Evolutionary conservation across 2,888 invertebrate species (phyloP).

Genomic region (Bugula neritina): DNA sequence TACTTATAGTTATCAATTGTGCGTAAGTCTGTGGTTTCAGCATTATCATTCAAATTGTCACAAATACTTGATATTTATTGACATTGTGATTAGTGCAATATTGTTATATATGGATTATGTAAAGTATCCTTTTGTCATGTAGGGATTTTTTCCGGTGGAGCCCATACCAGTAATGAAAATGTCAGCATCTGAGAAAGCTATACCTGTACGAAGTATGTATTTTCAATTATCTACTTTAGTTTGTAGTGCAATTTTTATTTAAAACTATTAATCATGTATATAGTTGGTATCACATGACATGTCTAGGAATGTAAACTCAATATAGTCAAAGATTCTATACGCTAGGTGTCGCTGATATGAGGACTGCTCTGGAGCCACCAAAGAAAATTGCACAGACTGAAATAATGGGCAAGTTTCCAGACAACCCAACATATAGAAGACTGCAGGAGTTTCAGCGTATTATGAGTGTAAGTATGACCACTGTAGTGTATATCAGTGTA

Average conservation of each 20-base stretch:
- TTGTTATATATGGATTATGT: no score
- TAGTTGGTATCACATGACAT: no score
- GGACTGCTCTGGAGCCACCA: neutral
- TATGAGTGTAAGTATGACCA: neutral
- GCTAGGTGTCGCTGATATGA: slow-evolving; percentile 4
- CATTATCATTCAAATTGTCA: neutral
- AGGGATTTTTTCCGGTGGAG: slow-evolving; percentile 8
- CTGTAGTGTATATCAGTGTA: no score
- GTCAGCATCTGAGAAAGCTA: neutral
- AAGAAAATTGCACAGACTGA: slow-evolving; percentile 16
- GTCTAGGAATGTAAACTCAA: no score
- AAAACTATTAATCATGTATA: neutral
- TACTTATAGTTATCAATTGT: no score
- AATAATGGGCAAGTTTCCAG: slow-evolving; percentile 5
- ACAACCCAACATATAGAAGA: slow-evolving; percentile 7
- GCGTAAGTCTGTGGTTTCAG: no score
- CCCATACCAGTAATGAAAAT: neutral
- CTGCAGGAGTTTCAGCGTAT: slow-evolving; percentile 3
- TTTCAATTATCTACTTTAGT: neutral
- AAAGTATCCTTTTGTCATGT: no score
- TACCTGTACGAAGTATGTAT: slow-evolving; percentile 4
- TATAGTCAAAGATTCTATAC: no score
- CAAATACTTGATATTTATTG: neutral
- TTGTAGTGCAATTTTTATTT: neutral
- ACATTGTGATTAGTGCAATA: neutral